These are phyloP conservation scores for Stigmatopora nigra DNA, from an alignment of 2,113 vertebrate species.

Conservation along the genomic window DNA sequence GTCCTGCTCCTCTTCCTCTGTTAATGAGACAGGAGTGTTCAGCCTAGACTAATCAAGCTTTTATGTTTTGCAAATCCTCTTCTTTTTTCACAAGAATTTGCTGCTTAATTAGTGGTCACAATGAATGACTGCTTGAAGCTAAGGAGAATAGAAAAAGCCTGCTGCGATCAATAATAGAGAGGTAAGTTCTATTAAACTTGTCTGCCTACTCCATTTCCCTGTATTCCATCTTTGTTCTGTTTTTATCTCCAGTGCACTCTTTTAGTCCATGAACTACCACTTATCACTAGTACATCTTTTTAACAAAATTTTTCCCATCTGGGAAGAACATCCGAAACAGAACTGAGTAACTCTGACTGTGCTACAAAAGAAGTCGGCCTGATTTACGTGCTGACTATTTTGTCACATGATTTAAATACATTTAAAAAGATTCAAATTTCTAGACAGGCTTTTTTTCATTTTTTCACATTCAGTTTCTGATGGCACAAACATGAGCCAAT, in stretches of 20 bases:
- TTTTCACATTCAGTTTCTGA: too few species aligned
- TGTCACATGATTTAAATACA: too few species aligned
- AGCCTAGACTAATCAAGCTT: constrained; percentile 55
- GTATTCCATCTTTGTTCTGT: neutral
- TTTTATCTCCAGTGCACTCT: neutral
- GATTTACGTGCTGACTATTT: too few species aligned
- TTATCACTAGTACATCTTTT: neutral
- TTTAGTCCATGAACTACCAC: neutral
- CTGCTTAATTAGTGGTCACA: constrained; percentile 50
- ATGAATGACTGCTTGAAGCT: constrained; percentile 13
- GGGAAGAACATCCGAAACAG: too few species aligned
- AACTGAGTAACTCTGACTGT: too few species aligned
- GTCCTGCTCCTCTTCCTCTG: constrained; percentile 25
- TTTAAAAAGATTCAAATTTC: too few species aligned
- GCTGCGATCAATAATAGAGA: constrained; percentile 25
- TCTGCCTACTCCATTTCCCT: constrained; percentile 2
- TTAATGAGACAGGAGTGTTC: constrained; percentile 53
- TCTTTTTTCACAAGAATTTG: constrained; percentile 38
- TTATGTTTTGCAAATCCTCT: constrained; percentile 38
- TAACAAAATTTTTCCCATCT: too few species aligned
- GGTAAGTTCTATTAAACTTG: constrained; percentile 23
- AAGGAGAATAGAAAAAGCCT: constrained; percentile 4
- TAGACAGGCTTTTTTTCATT: too few species aligned
- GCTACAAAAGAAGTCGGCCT: too few species aligned
- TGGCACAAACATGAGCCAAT: too few species aligned